phyloP scores from a whole-genome alignment of 2,888 invertebrate species.

The Spodoptera exigua region DNA sequence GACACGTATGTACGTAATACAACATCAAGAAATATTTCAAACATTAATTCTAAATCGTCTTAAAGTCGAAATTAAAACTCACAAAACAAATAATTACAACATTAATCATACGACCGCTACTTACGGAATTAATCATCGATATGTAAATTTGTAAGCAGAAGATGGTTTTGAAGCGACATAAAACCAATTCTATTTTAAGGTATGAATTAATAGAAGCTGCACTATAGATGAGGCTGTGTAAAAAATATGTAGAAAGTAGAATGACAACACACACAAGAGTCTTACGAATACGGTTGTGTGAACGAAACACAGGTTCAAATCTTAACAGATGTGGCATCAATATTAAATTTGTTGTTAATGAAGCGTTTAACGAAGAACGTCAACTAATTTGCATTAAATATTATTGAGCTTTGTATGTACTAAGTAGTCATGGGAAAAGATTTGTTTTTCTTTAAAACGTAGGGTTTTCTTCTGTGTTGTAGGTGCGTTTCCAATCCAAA shows the following conservation, averaged over 20 bases:
- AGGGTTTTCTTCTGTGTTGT: no score
- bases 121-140: conserved; percentile 29
- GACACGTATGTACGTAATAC: no score
- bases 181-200: conserved; percentile 15
- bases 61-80: conserved; percentile 10
- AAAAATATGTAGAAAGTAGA: conserved; percentile 87
- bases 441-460: no score
- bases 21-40: no score
- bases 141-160: conserved; percentile 16
- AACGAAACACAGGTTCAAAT: conserved; percentile 41
- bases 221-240: conserved; percentile 72
- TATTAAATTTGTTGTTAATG: background rate
- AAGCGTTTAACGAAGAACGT: conserved; percentile 3
- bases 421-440: no score
- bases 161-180: conserved; percentile 1
- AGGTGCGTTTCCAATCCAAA: no score
- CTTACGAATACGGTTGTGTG: conserved; percentile 72
- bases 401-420: background rate
- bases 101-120: conserved; percentile 45
- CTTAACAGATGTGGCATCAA: conserved; percentile 31
- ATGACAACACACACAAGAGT: conserved; percentile 77
- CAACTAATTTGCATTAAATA: background rate
- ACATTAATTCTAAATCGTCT: background rate
- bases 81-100: conserved; percentile 35
- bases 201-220: conserved; percentile 39